Conservation (phyloP, 2,797 vertebrate species). For the Anomalospiza imberbis region DNA sequence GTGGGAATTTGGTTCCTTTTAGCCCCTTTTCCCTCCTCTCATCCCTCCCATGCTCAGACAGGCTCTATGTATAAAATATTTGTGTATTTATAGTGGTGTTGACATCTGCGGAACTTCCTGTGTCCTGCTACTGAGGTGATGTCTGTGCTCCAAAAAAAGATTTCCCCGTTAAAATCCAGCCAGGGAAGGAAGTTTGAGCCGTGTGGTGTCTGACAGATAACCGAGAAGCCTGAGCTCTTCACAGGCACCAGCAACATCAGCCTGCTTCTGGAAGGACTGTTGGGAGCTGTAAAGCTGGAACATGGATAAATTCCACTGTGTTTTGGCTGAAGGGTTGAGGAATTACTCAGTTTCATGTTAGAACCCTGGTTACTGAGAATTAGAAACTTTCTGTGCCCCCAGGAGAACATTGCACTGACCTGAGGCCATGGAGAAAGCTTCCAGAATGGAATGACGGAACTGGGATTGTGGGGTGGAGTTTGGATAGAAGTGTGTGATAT, state of each 20-base stretch:
- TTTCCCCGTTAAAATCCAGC: neutral
- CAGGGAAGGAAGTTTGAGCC: neutral
- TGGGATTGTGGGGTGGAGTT: neutral
- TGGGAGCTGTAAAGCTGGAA: neutral
- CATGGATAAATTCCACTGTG: fast-evolving
- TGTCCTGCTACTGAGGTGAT: neutral
- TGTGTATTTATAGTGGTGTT: neutral
- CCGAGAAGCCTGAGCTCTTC: neutral
- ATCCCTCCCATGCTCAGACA: fast-evolving
- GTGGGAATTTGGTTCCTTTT: fast-evolving
- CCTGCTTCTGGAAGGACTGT: fast-evolving
- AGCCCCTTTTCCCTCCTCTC: neutral
- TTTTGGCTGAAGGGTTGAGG: neutral
- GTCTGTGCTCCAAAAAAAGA: neutral
- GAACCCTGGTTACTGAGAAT: neutral
- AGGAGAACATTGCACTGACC: neutral
- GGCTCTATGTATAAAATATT: fast-evolving
- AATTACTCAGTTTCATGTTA: fast-evolving
- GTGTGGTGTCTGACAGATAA: neutral
- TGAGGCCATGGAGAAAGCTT: neutral
- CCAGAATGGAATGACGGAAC: neutral
- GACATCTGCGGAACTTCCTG: neutral
- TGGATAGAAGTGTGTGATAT: neutral
- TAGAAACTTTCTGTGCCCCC: neutral
- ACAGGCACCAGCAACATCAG: neutral